A percentile compares a stretch with the other conserved stretches of the same genome.
phyloP scores from a whole-genome alignment of 1,140 invertebrate species.

The Tribolium madens region DNA sequence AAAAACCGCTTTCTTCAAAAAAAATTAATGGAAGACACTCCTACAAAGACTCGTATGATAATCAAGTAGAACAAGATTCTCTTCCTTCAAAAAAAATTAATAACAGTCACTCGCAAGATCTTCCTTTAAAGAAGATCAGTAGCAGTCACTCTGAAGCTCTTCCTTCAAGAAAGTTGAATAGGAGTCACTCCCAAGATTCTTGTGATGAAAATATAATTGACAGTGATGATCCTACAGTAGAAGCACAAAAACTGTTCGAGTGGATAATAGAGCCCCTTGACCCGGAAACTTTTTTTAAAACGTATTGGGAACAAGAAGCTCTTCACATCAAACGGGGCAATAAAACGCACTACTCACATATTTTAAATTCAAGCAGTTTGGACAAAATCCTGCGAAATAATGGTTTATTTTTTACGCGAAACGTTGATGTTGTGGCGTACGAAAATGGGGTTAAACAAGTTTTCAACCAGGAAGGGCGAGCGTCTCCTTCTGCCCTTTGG shows the following conservation, averaged over 20 bases:
- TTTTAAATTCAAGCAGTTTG: slow-evolving; percentile 82
- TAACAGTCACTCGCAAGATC: too few species aligned
- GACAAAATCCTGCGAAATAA: slow-evolving; percentile 83
- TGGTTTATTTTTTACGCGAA: slow-evolving; percentile 83
- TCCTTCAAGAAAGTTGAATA: too few species aligned
- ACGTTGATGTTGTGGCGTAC: slow-evolving; percentile 93
- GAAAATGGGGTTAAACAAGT: slow-evolving; percentile 83
- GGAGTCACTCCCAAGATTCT: too few species aligned
- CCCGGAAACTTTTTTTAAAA: slow-evolving; percentile 74
- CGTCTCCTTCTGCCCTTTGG: slow-evolving; percentile 86
- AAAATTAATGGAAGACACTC: too few species aligned
- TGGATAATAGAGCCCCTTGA: slow-evolving; percentile 79
- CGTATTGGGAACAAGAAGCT: slow-evolving; percentile 85
- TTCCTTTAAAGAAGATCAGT: too few species aligned
- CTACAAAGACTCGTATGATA: too few species aligned
- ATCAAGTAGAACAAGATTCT: too few species aligned
- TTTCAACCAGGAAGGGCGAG: slow-evolving; percentile 84
- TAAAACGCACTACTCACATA: slow-evolving; percentile 75
- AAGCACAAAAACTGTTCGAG: slow-evolving; percentile 74
- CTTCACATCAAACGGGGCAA: slow-evolving; percentile 78
- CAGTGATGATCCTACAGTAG: slow-evolving; percentile 40
- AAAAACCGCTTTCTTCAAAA: too few species aligned
- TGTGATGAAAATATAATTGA: too few species aligned
- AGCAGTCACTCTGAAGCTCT: too few species aligned
- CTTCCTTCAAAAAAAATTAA: too few species aligned